These are phyloP conservation scores for Nasonia vitripennis DNA, from an alignment of 1,140 invertebrate species.

Conservation along the genomic window DNA sequence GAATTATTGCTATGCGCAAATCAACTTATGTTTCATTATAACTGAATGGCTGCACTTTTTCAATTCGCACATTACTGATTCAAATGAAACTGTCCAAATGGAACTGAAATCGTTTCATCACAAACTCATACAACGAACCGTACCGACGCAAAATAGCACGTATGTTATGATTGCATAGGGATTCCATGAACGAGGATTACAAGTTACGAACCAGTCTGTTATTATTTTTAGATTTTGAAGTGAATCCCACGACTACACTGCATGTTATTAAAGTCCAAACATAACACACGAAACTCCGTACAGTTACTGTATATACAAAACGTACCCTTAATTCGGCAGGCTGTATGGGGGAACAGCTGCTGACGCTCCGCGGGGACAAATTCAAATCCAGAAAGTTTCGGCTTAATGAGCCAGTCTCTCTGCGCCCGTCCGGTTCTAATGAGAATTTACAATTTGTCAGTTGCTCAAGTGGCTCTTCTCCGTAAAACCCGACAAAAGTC, in stretches of 20 bases:
- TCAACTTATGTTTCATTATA: no score
- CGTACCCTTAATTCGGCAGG: slow-evolving; percentile 14
- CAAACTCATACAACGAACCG: no score
- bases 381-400: slow-evolving; percentile 36
- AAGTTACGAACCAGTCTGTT: no score
- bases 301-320: background rate
- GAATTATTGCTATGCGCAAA: no score
- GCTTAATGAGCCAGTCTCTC: slow-evolving; percentile 29
- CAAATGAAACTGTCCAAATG: no score
- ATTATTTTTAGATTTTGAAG: background rate
- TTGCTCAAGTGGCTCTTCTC: slow-evolving; percentile 4
- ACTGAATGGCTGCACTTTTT: no score
- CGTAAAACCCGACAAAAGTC: slow-evolving; percentile 22
- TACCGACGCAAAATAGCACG: no score
- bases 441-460: slow-evolving; percentile 48
- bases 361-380: background rate
- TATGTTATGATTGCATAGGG: no score
- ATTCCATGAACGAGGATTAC: background rate
- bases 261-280: background rate
- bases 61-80: no score
- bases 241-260: background rate
- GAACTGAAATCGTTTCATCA: no score
- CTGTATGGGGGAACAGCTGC: background rate
- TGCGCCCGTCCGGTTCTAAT: slow-evolving; percentile 15
- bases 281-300: background rate